A percentile compares a stretch with the other conserved stretches of the same genome.
Conservation (phyloP, 2,113 vertebrate species). For the Chrysemys picta region DNA sequence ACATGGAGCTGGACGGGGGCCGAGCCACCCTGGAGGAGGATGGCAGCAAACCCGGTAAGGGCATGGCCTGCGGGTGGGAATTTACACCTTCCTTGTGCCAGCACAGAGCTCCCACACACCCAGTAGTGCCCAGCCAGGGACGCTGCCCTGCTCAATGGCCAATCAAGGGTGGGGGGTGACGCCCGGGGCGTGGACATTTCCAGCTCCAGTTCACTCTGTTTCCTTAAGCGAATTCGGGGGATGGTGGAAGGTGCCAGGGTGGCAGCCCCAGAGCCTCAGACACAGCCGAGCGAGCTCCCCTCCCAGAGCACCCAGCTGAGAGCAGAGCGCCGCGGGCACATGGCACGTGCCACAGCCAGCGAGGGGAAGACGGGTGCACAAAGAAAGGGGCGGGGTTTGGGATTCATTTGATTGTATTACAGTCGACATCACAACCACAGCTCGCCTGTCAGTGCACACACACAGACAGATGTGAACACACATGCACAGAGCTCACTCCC, state of each 20-base stretch:
- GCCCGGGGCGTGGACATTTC: not conserved
- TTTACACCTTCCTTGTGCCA: not conserved
- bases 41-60: fast-evolving
- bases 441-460: not conserved
- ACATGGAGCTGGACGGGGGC: not conserved
- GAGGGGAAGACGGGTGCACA: not conserved
- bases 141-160: not conserved
- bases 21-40: too few species aligned
- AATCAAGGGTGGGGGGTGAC: not conserved
- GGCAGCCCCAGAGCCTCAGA: not conserved
- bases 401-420: not conserved
- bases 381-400: not conserved
- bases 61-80: not conserved
- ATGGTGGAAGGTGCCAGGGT: not conserved
- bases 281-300: not conserved
- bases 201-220: not conserved
- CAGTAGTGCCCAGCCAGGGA: too few species aligned
- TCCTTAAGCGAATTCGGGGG: not conserved
- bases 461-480: too few species aligned
- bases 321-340: not conserved
- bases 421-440: not conserved
- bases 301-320: not conserved
- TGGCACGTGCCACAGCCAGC: too few species aligned
- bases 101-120: too few species aligned
- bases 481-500: too few species aligned